phyloP scores from a whole-genome alignment of 2,888 invertebrate genomes.

The Drosophila ezoana region DNA sequence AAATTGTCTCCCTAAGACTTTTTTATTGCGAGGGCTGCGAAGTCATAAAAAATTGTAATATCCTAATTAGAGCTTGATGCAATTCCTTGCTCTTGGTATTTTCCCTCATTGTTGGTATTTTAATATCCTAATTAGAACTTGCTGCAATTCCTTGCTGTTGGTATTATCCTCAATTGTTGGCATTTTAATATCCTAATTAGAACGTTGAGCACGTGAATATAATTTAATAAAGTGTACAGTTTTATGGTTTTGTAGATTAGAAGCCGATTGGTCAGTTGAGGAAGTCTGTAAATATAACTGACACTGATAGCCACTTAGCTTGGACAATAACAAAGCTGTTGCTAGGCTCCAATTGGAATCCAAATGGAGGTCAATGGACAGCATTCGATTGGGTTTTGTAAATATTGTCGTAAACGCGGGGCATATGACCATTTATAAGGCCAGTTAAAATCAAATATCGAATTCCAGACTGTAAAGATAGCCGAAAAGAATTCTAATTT shows the following conservation, averaged over 20 bases:
- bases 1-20: background rate
- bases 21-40: background rate
- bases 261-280: background rate
- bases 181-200: background rate
- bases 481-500: conserved; percentile 6
- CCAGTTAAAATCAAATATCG: conserved; percentile 56
- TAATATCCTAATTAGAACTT: too few species aligned
- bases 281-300: conserved; percentile 1
- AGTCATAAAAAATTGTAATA: background rate
- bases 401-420: conserved; percentile 51
- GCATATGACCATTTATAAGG: conserved; percentile 45
- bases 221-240: conserved; percentile 34
- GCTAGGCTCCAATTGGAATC: conserved; percentile 25
- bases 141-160: too few species aligned
- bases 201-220: conserved; percentile 24
- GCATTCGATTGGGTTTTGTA: conserved; percentile 39
- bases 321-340: conserved; percentile 19
- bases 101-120: too few species aligned
- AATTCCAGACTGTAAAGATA: conserved; percentile 58
- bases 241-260: conserved; percentile 53
- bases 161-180: too few species aligned
- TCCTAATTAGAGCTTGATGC: too few species aligned
- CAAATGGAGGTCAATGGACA: conserved; percentile 57
- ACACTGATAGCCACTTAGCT: conserved; percentile 1
- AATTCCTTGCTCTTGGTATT: too few species aligned